Conservation (phyloP, 2,797 vertebrate species). For the Alosa sapidissima region DNA sequence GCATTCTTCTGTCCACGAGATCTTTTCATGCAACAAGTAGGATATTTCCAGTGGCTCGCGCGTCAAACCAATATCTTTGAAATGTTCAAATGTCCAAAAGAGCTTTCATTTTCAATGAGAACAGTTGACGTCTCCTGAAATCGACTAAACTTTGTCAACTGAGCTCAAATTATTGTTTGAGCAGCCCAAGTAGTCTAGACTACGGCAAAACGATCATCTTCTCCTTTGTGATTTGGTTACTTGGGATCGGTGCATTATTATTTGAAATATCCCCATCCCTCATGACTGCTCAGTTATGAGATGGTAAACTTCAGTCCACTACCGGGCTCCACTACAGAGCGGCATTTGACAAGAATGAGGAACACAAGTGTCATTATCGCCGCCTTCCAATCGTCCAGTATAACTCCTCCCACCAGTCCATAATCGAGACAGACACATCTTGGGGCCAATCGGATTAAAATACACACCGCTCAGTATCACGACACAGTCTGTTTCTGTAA, state of each 20-base stretch:
- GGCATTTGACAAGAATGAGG: constrained; percentile 61
- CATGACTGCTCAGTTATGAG: not conserved
- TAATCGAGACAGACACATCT: constrained; percentile 54
- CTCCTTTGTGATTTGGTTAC: not conserved
- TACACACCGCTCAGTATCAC: constrained; percentile 21
- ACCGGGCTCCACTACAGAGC: constrained; percentile 5
- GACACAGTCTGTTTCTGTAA: not conserved
- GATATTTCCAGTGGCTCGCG: not conserved
- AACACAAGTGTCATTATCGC: constrained; percentile 66
- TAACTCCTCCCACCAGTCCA: constrained; percentile 51
- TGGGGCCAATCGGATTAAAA: constrained; percentile 57
- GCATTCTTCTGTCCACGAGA: constrained; percentile 13
- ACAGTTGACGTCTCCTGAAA: constrained; percentile 7
- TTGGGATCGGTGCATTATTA: not conserved
- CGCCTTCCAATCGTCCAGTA: constrained; percentile 52
- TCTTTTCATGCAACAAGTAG: constrained; percentile 12
- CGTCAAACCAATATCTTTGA: not conserved
- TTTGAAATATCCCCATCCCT: not conserved
- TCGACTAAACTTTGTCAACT: constrained; percentile 5
- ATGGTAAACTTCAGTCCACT: not conserved
- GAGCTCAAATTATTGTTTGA: constrained; percentile 18
- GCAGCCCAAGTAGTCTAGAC: constrained; percentile 12
- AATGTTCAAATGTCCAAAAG: constrained; percentile 7
- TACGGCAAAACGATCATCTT: constrained; percentile 3
- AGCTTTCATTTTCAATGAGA: not conserved